Percentiles rank a stretch among this genome's conserved stretches.
These are phyloP conservation scores for Lanistes nyassanus DNA, from an alignment of 1,140 invertebrate genomes.

Conservation along the genomic window DNA sequence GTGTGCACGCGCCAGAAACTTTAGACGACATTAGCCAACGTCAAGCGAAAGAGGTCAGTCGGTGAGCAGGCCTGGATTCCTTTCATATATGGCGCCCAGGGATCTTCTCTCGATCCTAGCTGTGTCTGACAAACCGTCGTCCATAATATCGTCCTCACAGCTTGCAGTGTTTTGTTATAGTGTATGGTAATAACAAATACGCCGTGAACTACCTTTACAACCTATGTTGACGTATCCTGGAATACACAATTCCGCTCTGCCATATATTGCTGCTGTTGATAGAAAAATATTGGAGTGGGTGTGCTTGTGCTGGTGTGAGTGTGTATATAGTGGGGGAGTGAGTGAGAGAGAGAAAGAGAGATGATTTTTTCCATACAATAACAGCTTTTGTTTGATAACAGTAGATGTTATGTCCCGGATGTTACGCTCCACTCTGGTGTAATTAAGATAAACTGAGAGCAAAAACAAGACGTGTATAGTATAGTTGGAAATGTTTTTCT, in stretches of 20 bases:
- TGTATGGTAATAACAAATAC: background rate
- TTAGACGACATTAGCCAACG: no score
- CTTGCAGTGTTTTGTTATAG: background rate
- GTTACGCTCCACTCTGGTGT: no score
- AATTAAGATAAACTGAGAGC: no score
- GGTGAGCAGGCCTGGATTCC: no score
- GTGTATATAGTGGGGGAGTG: background rate
- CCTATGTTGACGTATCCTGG: background rate
- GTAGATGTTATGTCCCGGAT: no score
- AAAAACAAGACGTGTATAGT: background rate
- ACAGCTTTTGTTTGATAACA: background rate
- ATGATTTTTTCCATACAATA: background rate
- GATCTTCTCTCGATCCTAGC: background rate
- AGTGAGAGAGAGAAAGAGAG: background rate
- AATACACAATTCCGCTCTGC: background rate
- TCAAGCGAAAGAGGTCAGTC: no score
- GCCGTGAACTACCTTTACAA: background rate
- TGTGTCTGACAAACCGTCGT: background rate
- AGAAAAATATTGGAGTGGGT: background rate
- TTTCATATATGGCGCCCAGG: no score
- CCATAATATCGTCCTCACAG: background rate
- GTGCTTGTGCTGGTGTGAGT: background rate
- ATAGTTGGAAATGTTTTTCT: background rate
- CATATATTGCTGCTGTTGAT: background rate
- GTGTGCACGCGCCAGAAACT: background rate